Percentiles rank a stretch among this genome's conserved stretches.
Conservation (phyloP, 2,797 vertebrate species). For the Potorous gilbertii region DNA sequence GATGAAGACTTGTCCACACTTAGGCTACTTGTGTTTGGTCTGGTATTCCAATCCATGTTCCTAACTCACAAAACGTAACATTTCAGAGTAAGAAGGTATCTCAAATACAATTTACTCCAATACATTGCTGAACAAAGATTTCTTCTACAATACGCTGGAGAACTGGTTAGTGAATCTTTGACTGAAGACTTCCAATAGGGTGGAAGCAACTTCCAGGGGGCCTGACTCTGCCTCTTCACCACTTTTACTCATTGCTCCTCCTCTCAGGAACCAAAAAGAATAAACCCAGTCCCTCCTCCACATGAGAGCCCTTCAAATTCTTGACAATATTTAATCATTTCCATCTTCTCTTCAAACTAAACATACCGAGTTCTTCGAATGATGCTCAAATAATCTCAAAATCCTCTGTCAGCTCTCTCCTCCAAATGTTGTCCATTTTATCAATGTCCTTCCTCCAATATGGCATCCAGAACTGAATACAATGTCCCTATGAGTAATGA, state of each 20-base stretch:
- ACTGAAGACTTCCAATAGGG: background rate
- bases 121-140: background rate
- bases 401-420: background rate
- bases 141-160: background rate
- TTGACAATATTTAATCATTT: background rate
- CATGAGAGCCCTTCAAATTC: no score
- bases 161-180: background rate
- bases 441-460: background rate
- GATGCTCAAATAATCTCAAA: background rate
- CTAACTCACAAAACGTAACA: background rate
- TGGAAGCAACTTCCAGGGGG: background rate
- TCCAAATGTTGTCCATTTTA: background rate
- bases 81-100: background rate
- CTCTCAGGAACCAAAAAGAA: background rate
- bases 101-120: background rate
- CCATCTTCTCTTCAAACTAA: background rate
- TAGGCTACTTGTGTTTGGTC: background rate
- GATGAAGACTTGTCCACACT: background rate
- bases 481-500: background rate
- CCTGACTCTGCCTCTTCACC: background rate
- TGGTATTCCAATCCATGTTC: background rate
- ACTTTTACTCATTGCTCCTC: background rate
- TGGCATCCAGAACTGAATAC: background rate
- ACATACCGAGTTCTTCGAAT: background rate
- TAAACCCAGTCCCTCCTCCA: background rate